Conservation (phyloP, 1,140 invertebrate species). For the Bombus balteatus region DNA sequence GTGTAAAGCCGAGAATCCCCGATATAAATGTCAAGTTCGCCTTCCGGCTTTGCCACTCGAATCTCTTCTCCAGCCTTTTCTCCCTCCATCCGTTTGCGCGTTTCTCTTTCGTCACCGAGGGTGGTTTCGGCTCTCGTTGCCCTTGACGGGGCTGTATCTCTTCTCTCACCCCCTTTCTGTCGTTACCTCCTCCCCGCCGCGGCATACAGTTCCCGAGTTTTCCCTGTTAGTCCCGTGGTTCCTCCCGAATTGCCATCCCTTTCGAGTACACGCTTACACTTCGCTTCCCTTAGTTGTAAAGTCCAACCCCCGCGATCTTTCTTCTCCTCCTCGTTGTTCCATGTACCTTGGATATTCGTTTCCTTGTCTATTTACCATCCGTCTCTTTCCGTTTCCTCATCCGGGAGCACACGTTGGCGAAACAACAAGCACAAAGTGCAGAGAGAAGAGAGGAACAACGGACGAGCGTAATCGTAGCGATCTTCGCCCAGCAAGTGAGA, state of each 20-base stretch:
- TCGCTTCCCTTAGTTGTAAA: conserved; percentile 53
- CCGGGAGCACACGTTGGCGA: conserved; percentile 40
- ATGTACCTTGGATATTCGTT: neutral
- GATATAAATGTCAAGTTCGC: conserved; percentile 82
- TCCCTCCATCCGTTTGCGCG: neutral
- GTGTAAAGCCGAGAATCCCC: conserved; percentile 82
- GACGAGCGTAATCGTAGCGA: conserved; percentile 72
- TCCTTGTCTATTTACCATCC: neutral
- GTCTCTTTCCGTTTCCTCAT: neutral
- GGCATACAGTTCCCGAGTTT: conserved; percentile 45
- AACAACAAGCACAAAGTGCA: conserved; percentile 74
- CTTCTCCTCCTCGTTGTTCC: neutral
- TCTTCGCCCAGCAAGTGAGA: conserved; percentile 79
- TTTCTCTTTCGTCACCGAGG: conserved; percentile 65
- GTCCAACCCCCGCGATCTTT: conserved; percentile 37
- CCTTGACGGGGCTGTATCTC: conserved; percentile 62
- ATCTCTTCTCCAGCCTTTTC: conserved; percentile 38
- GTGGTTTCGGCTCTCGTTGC: conserved; percentile 67
- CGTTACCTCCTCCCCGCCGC: conserved; percentile 54
- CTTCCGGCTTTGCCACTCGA: conserved; percentile 75
- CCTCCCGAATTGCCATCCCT: conserved; percentile 21
- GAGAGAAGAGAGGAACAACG: conserved; percentile 39
- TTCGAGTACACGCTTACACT: conserved; percentile 22
- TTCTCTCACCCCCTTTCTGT: conserved; percentile 41
- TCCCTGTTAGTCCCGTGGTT: conserved; percentile 42